Conservation (phyloP, 1,140 invertebrate genomes). For the Hormaphis cornu region DNA sequence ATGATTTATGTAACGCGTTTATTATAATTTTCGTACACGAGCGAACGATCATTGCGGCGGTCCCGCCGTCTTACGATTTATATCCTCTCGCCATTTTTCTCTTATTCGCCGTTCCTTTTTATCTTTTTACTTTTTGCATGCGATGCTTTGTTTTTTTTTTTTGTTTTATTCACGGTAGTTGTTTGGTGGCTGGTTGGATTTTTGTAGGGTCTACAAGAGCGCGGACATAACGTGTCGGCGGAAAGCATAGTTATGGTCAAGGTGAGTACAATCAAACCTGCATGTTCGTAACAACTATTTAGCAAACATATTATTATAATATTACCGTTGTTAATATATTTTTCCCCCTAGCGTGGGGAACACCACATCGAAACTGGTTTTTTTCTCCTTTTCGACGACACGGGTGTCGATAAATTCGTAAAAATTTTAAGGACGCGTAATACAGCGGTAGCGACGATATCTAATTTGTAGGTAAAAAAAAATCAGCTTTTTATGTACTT, state of each 20-base stretch:
- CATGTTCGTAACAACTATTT: conserved; percentile 22
- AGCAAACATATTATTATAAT: no score
- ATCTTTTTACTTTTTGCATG: conserved; percentile 31
- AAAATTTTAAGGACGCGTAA: no score
- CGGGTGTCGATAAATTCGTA: no score
- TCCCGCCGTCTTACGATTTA: not conserved
- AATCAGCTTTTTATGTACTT: no score
- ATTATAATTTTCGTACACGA: not conserved
- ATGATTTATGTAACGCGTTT: not conserved
- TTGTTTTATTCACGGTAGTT: conserved; percentile 28
- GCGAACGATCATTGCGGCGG: not conserved
- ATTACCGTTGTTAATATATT: no score
- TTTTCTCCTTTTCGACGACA: no score
- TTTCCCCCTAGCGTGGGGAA: no score
- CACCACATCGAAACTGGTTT: no score
- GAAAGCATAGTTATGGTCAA: conserved; percentile 79
- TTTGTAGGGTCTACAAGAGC: conserved; percentile 74
- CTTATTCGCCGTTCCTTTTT: not conserved
- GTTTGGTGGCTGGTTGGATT: conserved; percentile 33
- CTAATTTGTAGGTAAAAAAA: no score
- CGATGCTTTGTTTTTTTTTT: conserved; percentile 31
- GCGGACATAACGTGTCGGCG: conserved; percentile 77
- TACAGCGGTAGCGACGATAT: no score
- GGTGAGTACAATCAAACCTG: conserved; percentile 55
- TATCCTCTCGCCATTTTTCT: not conserved